A percentile compares a stretch with the other conserved stretches of the same genome.
These are phyloP conservation scores for Saguinus oedipus DNA, from an alignment of 2,797 vertebrate genomes.

Conservation along the genomic window DNA sequence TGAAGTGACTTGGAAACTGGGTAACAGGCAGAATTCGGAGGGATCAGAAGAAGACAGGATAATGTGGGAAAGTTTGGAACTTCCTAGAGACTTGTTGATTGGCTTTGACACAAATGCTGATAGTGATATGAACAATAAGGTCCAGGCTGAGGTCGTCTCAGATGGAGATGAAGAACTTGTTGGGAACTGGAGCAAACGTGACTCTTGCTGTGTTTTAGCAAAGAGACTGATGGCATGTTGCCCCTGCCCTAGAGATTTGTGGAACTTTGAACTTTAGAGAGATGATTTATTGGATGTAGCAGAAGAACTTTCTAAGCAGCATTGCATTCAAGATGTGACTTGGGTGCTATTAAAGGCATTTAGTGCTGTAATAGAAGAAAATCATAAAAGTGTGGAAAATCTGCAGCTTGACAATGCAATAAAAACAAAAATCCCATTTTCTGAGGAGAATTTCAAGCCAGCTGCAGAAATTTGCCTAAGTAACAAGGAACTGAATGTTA, in stretches of 20 bases:
- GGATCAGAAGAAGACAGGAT: too few relatives aligned
- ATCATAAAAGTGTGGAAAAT: not conserved
- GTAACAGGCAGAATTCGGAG: too few relatives aligned
- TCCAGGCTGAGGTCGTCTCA: too few relatives aligned
- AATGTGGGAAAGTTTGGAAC: too few relatives aligned
- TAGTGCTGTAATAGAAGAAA: not conserved
- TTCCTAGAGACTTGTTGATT: too few relatives aligned
- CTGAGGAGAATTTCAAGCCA: not conserved
- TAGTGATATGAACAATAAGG: too few relatives aligned
- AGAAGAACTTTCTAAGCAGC: not conserved
- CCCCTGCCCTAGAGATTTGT: not conserved
- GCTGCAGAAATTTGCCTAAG: not conserved
- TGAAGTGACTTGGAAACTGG: too few relatives aligned
- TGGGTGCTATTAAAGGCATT: not conserved
- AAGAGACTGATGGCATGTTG: not conserved
- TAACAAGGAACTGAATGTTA: not conserved
- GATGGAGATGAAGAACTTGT: not conserved
- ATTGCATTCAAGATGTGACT: not conserved
- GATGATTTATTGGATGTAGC: not conserved
- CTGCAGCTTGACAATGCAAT: not conserved
- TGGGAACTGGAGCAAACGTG: not conserved
- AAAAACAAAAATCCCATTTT: not conserved
- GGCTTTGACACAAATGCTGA: too few relatives aligned
- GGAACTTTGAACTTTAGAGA: not conserved
- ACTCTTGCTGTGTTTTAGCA: not conserved